Evolutionary conservation across 2,888 invertebrate genomes (phyloP).

Genomic region (Caradrina kadenii): DNA sequence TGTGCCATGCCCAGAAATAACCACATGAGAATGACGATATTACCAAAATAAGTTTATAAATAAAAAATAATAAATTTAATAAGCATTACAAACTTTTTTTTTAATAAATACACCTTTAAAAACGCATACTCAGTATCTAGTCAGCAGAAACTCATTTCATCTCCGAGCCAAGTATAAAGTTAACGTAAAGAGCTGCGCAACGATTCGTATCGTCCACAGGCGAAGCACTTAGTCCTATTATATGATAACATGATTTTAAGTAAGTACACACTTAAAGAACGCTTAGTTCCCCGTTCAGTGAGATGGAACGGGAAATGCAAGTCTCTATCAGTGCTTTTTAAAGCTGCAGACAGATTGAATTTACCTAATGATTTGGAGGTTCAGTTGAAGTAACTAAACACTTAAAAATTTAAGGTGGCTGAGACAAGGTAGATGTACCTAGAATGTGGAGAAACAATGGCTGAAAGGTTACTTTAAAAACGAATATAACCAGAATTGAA

Average conservation of each 20-base stretch:
- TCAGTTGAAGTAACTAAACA: background rate
- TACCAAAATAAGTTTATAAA: background rate
- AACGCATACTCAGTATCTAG: background rate
- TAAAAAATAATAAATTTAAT: background rate
- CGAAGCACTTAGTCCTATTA: constrained; percentile 57
- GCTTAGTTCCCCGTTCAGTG: constrained; percentile 38
- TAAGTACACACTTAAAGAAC: constrained; percentile 36
- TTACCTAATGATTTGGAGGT: background rate
- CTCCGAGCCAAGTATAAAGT: constrained; percentile 36
- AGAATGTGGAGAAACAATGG: background rate
- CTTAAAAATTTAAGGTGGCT: background rate
- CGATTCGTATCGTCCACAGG: constrained; percentile 53
- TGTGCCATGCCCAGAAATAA: background rate
- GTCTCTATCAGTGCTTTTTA: background rate
- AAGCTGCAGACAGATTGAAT: constrained; percentile 5
- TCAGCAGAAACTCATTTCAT: constrained; percentile 25
- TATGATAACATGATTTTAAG: constrained; percentile 51
- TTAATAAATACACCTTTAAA: background rate
- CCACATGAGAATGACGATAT: background rate
- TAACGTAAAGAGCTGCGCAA: constrained; percentile 46
- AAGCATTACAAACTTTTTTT: background rate
- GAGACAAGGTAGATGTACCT: background rate
- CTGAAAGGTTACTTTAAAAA: background rate
- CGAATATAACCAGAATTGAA: too few relatives aligned
- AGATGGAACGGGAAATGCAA: constrained; percentile 33